Evolutionary conservation across 2,797 vertebrate species (phyloP).

Genomic region (Falco concolor): DNA sequence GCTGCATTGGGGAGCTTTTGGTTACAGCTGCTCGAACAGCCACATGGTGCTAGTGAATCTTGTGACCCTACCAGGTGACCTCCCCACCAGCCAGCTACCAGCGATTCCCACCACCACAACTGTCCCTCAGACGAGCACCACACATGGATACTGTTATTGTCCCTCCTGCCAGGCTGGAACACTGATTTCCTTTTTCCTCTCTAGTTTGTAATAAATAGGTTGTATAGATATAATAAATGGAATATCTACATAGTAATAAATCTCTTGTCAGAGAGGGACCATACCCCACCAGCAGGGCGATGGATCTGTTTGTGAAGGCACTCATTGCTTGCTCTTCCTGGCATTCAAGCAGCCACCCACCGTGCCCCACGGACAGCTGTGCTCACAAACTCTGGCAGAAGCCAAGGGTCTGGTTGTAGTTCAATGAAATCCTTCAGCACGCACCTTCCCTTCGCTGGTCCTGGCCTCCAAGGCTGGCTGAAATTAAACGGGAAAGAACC

Average conservation of each 20-base stretch:
- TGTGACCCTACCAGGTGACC: conserved; percentile 65
- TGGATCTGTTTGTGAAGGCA: not conserved
- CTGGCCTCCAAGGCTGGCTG: not conserved
- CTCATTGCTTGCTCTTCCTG: not conserved
- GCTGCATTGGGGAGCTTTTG: not conserved
- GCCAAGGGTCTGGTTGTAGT: not conserved
- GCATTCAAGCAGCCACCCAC: not conserved
- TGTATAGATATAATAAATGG: not conserved
- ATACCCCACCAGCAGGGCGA: not conserved
- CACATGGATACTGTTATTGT: conserved; percentile 20
- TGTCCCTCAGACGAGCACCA: conserved; percentile 36
- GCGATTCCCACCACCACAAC: conserved; percentile 45
- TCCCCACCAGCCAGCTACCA: conserved; percentile 25
- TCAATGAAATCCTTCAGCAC: not conserved
- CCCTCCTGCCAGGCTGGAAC: conserved; percentile 23
- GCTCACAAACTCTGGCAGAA: not conserved
- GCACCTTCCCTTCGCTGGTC: not conserved
- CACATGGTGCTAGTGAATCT: conserved; percentile 54
- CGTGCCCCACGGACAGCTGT: not conserved
- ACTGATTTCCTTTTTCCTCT: conserved; percentile 43
- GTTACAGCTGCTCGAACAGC: conserved; percentile 44
- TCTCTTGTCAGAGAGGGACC: not conserved
- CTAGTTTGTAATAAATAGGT: not conserved
- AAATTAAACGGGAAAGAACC: not conserved
- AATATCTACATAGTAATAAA: not conserved